A percentile compares a stretch with the other conserved stretches of the same genome.
These are phyloP conservation scores for Saccopteryx leptura DNA, from an alignment of 2,113 vertebrate species.

Conservation along the genomic window DNA sequence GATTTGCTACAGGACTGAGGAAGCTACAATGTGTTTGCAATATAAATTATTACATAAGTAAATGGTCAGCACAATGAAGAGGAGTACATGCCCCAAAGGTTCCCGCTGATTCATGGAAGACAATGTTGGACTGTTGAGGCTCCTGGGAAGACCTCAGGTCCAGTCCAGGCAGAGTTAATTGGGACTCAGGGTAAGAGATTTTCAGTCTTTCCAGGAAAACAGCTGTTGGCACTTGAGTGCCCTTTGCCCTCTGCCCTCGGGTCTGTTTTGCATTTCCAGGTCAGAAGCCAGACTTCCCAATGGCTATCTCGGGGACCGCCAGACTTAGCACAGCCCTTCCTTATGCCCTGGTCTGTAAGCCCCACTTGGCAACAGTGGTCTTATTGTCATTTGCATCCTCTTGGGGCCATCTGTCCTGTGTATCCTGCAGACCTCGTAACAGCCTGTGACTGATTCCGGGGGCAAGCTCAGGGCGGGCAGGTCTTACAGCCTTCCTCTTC, in stretches of 20 bases:
- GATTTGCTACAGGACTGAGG: neutral
- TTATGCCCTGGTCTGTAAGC: neutral
- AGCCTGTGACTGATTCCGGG: neutral
- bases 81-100: no score
- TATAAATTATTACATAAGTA: neutral
- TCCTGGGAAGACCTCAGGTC: neutral
- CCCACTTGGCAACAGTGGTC: neutral
- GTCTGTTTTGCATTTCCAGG: slow-evolving; percentile 28
- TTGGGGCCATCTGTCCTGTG: neutral
- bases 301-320: neutral
- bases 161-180: neutral
- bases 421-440: neutral
- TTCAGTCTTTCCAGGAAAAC: slow-evolving; percentile 8
- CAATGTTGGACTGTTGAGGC: neutral
- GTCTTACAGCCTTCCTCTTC: neutral
- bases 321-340: neutral
- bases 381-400: neutral
- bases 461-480: no score
- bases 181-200: neutral
- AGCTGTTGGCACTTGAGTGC: neutral
- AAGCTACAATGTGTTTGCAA: neutral
- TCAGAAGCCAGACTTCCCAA: neutral
- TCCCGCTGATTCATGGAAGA: neutral
- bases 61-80: neutral
- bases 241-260: slow-evolving; percentile 12